Evolutionary conservation across 2,113 vertebrate species (phyloP).

Genomic region (Corvus cornix): DNA sequence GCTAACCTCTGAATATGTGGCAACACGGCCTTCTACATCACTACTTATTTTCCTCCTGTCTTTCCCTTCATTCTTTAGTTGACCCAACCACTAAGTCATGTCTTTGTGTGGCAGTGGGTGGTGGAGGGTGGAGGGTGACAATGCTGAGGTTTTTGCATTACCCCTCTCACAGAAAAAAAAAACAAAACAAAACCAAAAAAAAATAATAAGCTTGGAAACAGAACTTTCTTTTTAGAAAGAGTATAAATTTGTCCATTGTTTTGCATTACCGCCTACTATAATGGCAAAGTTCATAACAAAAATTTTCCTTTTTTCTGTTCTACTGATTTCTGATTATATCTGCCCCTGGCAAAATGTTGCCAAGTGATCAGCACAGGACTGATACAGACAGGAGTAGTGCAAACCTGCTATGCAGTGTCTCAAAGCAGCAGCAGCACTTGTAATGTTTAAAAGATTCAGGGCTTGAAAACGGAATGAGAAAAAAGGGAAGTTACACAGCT

Average conservation of each 20-base stretch:
- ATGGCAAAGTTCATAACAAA: not conserved
- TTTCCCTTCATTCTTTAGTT: not conserved
- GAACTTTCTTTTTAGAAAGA: not conserved
- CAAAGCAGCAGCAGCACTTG: not conserved
- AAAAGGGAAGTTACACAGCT: not conserved
- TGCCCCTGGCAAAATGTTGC: not conserved
- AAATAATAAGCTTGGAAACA: not conserved
- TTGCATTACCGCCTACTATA: not conserved
- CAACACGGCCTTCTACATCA: not conserved
- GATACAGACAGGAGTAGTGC: not conserved
- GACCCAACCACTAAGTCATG: not conserved
- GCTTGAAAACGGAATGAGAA: not conserved
- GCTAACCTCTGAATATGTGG: not conserved
- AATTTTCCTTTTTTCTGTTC: not conserved
- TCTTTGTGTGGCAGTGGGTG: not conserved
- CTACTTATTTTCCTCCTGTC: accelerated
- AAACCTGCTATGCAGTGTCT: not conserved
- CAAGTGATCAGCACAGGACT: not conserved
- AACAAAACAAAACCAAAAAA: not conserved
- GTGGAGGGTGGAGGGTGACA: no score
- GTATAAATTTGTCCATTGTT: not conserved
- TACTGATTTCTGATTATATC: not conserved
- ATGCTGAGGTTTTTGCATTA: not conserved
- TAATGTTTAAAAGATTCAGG: not conserved
- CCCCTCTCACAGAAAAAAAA: not conserved